These are phyloP conservation scores for Eolophus roseicapilla DNA, from an alignment of 2,113 vertebrate genomes.

Conservation along the genomic window DNA sequence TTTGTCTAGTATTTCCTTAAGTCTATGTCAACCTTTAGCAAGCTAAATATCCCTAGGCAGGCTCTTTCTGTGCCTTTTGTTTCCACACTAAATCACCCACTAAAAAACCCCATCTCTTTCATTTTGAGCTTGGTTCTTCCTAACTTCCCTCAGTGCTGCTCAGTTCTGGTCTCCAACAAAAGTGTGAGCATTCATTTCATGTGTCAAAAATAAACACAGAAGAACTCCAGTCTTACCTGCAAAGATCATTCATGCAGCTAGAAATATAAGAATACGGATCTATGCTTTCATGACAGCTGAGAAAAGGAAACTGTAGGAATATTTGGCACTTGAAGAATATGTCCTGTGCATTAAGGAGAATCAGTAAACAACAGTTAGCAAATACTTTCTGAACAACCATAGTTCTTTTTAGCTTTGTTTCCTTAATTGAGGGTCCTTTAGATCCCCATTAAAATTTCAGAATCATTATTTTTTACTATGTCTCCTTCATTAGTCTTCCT, in stretches of 20 bases:
- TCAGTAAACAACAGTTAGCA: not conserved
- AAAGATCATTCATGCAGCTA: conserved; percentile 96
- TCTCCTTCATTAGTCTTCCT: not conserved
- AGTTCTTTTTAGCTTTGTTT: not conserved
- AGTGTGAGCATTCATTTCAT: not conserved
- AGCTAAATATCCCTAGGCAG: not conserved
- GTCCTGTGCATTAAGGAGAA: conserved; percentile 74
- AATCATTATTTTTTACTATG: not conserved
- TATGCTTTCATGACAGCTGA: conserved; percentile 96
- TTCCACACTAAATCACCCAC: not conserved
- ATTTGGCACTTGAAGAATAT: conserved; percentile 97
- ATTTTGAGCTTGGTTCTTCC: not conserved
- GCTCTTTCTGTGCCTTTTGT: not conserved
- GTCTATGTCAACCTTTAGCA: not conserved
- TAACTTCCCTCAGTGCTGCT: not conserved
- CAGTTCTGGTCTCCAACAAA: not conserved
- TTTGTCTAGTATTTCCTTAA: not conserved
- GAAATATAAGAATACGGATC: conserved; percentile 96
- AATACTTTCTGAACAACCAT: not conserved
- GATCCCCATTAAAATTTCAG: not conserved
- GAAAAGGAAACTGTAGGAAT: conserved; percentile 92
- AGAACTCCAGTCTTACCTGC: conserved; percentile 85
- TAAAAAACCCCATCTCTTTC: not conserved
- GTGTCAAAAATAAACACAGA: not conserved
- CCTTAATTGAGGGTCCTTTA: not conserved